A percentile compares a stretch with the other conserved stretches of the same genome.
Conservation (phyloP, 2,113 vertebrate genomes). For the Bubo blakistoni region DNA sequence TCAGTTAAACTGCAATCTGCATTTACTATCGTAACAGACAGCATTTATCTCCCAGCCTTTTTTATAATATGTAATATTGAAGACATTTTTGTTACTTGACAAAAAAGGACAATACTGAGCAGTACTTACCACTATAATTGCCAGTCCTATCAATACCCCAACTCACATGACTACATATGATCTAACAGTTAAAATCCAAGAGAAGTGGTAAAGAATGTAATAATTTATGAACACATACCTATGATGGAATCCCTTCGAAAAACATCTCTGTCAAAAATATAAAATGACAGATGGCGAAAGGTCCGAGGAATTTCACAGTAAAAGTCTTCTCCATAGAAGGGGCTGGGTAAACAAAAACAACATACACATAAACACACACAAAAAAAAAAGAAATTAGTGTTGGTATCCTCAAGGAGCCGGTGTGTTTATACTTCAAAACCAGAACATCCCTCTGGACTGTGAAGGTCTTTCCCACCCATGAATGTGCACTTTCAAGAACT, state of each 20-base stretch:
- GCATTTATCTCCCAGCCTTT: not conserved
- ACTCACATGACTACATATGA: rapidly evolving
- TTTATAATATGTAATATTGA: not conserved
- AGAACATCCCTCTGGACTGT: not conserved
- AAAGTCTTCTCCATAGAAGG: slow-evolving; percentile 98
- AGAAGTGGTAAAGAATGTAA: not conserved
- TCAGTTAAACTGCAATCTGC: not conserved
- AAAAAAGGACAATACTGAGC: not conserved
- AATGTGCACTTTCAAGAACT: not conserved
- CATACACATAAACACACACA: slow-evolving; percentile 24
- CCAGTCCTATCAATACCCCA: not conserved
- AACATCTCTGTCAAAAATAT: slow-evolving; percentile 98
- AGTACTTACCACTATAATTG: not conserved
- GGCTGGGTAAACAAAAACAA: slow-evolving; percentile 75
- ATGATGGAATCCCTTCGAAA: slow-evolving; percentile 99
- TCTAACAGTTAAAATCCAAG: not conserved
- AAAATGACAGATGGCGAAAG: slow-evolving; percentile 96
- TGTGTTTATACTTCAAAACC: not conserved
- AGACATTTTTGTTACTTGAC: not conserved
- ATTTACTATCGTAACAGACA: not conserved
- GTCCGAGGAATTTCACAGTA: slow-evolving; percentile 98
- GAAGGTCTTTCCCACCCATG: not conserved
- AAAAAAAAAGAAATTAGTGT: not conserved
- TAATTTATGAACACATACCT: slow-evolving; percentile 77
- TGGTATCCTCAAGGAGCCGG: not conserved